Evolutionary conservation across 2,888 invertebrate genomes (phyloP).

Genomic region (Apodemia zela): DNA sequence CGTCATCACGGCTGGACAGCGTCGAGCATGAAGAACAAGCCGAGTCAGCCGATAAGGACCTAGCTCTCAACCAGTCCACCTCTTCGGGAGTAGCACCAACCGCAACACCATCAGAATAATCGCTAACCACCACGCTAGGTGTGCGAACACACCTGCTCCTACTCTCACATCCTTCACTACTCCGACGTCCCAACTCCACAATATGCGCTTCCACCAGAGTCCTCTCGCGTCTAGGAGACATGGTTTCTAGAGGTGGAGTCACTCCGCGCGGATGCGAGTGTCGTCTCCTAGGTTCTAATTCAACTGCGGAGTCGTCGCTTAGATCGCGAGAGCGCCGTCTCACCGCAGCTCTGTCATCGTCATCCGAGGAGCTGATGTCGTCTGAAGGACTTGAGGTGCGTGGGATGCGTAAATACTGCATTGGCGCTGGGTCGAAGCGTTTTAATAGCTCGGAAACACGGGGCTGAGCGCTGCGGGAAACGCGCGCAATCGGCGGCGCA

Average conservation of each 20-base stretch:
- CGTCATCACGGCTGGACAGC: conserved; percentile 86
- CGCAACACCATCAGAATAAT: conserved; percentile 86
- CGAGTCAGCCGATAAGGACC: conserved; percentile 83
- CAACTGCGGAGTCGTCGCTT: conserved; percentile 78
- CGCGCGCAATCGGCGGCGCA: conserved; percentile 62
- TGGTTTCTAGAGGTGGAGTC: conserved; percentile 62
- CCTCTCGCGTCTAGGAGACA: conserved; percentile 64
- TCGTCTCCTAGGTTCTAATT: conserved; percentile 72
- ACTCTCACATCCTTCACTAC: conserved; percentile 70
- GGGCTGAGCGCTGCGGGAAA: conserved; percentile 59
- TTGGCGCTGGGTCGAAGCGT: conserved; percentile 67
- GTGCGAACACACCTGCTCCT: conserved; percentile 85
- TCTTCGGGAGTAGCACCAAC: conserved; percentile 71
- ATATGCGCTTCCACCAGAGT: conserved; percentile 77
- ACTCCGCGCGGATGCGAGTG: conserved; percentile 65
- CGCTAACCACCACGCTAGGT: conserved; percentile 93
- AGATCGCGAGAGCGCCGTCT: conserved; percentile 68
- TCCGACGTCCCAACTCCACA: conserved; percentile 77
- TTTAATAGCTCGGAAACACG: conserved; percentile 67
- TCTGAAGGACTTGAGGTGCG: conserved; percentile 62
- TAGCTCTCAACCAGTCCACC: conserved; percentile 65
- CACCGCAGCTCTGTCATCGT: conserved; percentile 71
- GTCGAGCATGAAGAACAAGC: conserved; percentile 89
- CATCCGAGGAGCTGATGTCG: conserved; percentile 71
- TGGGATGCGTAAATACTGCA: conserved; percentile 73